A percentile compares a stretch with the other conserved stretches of the same genome.
These are phyloP conservation scores for Cacoxenus indagator DNA, from an alignment of 2,888 invertebrate species.

Conservation along the genomic window DNA sequence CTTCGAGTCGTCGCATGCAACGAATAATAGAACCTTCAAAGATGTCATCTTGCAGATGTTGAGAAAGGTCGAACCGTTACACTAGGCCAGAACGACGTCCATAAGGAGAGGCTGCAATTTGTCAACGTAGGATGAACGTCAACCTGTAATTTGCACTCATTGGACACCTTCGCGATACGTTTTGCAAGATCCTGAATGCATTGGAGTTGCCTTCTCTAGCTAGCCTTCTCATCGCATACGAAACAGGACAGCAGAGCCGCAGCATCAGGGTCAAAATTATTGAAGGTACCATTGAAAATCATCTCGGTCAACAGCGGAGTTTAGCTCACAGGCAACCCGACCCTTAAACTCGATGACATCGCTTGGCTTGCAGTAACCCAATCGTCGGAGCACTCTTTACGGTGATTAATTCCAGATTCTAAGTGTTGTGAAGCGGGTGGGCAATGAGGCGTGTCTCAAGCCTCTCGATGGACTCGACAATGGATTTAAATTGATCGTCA, in stretches of 20 bases:
- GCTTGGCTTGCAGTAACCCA: slow-evolving; percentile 91
- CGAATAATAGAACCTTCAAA: slow-evolving; percentile 89
- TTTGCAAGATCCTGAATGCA: slow-evolving; percentile 97
- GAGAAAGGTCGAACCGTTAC: slow-evolving; percentile 91
- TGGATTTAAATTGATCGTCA: slow-evolving; percentile 82
- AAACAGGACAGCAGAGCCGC: slow-evolving; percentile 91
- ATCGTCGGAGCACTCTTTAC: slow-evolving; percentile 92
- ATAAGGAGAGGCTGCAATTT: slow-evolving; percentile 95
- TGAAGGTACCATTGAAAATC: slow-evolving; percentile 98
- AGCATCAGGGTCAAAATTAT: slow-evolving; percentile 84
- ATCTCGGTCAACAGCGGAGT: slow-evolving; percentile 98
- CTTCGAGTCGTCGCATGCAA: slow-evolving; percentile 96
- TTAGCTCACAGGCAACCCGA: slow-evolving; percentile 98
- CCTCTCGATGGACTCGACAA: slow-evolving; percentile 85
- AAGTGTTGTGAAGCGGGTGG: slow-evolving; percentile 86
- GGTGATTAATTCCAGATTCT: slow-evolving; percentile 85
- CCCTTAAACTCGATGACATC: slow-evolving; percentile 99
- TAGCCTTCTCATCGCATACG: slow-evolving; percentile 92
- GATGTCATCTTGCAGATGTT: slow-evolving; percentile 95
- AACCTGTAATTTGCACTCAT: slow-evolving; percentile 86
- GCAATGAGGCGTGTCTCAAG: slow-evolving; percentile 85
- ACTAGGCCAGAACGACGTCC: slow-evolving; percentile 98
- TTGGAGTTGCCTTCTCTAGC: too few relatives aligned
- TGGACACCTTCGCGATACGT: slow-evolving; percentile 89
- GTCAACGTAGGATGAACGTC: slow-evolving; percentile 93